These are phyloP conservation scores for Phymatocera aterrima DNA, from an alignment of 2,888 invertebrate genomes.

Conservation along the genomic window DNA sequence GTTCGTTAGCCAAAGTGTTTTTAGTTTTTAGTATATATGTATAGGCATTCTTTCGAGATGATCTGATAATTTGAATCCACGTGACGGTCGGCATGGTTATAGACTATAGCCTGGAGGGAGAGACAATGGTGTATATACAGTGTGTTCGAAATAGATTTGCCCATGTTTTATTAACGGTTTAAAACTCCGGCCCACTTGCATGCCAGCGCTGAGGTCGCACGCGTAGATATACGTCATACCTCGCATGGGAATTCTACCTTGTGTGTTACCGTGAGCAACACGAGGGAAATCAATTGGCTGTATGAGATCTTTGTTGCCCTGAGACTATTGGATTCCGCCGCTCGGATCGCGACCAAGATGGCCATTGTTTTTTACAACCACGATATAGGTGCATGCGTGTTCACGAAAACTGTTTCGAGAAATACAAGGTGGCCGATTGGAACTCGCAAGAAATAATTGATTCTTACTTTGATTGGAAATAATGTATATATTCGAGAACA, in stretches of 20 bases:
- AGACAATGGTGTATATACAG: neutral
- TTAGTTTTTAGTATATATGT: neutral
- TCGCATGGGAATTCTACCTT: conserved; percentile 23
- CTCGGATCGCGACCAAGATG: neutral
- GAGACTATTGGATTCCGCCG: neutral
- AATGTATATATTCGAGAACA: no score
- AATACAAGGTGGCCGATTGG: neutral
- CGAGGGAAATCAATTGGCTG: conserved; percentile 15
- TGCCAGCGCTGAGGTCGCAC: neutral
- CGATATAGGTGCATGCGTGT: neutral
- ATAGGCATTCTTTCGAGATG: neutral
- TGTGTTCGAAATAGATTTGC: conserved; percentile 20
- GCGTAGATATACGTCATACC: conserved; percentile 28
- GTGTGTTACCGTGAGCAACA: neutral
- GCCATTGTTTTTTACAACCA: neutral
- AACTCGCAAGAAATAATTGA: neutral
- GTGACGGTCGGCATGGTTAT: neutral
- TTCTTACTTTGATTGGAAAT: neutral
- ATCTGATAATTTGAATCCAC: conserved; percentile 12
- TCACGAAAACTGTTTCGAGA: neutral
- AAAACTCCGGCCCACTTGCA: neutral
- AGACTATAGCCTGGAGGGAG: neutral
- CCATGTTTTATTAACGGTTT: neutral
- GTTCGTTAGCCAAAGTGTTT: neutral
- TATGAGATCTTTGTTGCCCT: neutral